phyloP scores from a whole-genome alignment of 92 coral and sea anemone species.

The Pocillopora meandrina region DNA sequence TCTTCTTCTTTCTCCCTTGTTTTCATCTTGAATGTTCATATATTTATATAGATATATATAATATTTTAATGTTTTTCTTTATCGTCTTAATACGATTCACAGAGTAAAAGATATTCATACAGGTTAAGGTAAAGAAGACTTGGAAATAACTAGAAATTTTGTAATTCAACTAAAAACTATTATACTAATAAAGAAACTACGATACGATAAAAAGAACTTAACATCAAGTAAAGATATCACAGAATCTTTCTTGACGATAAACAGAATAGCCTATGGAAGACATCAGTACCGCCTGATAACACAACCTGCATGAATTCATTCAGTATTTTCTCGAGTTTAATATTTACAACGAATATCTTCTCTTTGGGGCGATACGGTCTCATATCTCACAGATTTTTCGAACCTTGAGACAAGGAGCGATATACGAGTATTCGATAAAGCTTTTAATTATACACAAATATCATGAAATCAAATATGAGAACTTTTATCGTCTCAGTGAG shows the following conservation, averaged over 20 bases:
- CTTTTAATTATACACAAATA: conserved; percentile 77
- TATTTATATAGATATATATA: conserved; percentile 10
- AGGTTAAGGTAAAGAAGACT: background rate
- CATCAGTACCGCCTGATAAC: conserved; percentile 7
- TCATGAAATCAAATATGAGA: conserved; percentile 88
- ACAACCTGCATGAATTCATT: conserved; percentile 40
- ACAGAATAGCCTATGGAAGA: conserved; percentile 18
- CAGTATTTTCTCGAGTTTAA: conserved; percentile 35
- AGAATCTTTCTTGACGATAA: conserved; percentile 13
- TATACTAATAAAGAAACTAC: background rate
- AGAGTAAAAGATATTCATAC: background rate
- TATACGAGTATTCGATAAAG: conserved; percentile 78
- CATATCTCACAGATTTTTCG: conserved; percentile 34
- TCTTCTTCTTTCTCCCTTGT: background rate
- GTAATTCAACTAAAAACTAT: background rate
- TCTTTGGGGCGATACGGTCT: conserved; percentile 44
- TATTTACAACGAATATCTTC: conserved; percentile 46
- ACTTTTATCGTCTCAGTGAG: conserved; percentile 67
- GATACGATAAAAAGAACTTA: conserved; percentile 16
- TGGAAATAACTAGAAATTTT: background rate
- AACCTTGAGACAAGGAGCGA: conserved; percentile 63
- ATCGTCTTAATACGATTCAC: background rate
- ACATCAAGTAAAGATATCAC: conserved; percentile 13
- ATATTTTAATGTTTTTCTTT: conserved; percentile 15
- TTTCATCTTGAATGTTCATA: conserved; percentile 27